Conservation (phyloP, 2,888 invertebrate genomes). For the Meganola albula region DNA sequence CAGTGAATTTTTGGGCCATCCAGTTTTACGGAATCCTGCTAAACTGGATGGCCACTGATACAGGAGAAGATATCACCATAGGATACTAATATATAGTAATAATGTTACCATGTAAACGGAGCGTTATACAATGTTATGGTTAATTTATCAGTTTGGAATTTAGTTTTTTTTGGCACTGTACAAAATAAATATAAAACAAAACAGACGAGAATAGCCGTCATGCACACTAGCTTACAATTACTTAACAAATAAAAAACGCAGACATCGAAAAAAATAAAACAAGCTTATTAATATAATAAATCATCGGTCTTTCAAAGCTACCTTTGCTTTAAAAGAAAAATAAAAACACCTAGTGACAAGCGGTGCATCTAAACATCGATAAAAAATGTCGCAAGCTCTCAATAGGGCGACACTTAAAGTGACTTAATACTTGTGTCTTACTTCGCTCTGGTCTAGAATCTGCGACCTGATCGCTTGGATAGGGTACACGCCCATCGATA, state of each 20-base stretch:
- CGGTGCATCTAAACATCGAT: constrained; percentile 77
- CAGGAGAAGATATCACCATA: no score
- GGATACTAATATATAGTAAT: no score
- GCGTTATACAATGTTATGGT: no score
- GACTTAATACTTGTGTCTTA: constrained; percentile 82
- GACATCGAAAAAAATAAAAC: no score
- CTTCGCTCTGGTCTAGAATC: constrained; percentile 91
- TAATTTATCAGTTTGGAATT: no score
- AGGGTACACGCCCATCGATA: constrained; percentile 93
- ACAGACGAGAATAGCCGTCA: constrained; percentile 48
- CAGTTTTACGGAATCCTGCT: no score
- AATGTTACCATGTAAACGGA: no score
- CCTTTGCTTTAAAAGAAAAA: constrained; percentile 23
- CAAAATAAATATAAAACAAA: constrained; percentile 36
- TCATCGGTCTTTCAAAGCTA: constrained; percentile 21
- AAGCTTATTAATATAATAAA: constrained; percentile 26
- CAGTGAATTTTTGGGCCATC: no score
- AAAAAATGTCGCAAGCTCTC: constrained; percentile 65
- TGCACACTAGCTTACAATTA: constrained; percentile 59
- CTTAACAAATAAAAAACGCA: constrained; percentile 41
- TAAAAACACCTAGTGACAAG: constrained; percentile 71
- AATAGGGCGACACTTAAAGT: constrained; percentile 59
- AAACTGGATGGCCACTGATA: no score
- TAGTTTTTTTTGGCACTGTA: constrained; percentile 17
- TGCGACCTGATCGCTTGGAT: constrained; percentile 92